Percentiles rank a stretch among this genome's conserved stretches.
Conservation (phyloP, 2,113 vertebrate species). For the Leptobrachium leishanense region DNA sequence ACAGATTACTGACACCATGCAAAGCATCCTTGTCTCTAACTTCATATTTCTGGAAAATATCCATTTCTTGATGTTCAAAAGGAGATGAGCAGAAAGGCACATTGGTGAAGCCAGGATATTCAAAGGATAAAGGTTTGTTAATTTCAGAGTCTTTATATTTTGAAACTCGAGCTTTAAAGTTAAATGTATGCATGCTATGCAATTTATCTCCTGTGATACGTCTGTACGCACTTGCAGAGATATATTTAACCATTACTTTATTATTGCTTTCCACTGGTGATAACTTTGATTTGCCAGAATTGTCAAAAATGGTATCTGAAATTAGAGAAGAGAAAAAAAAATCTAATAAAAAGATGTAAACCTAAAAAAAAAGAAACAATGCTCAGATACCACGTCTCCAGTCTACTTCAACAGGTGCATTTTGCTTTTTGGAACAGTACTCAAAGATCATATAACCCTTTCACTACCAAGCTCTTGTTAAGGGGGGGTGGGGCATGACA, state of each 20-base stretch:
- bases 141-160: background rate
- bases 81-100: slow-evolving; percentile 33
- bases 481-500: no score
- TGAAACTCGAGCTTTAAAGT: background rate
- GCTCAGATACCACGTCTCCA: no score
- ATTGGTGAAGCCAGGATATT: background rate
- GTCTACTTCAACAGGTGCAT: no score
- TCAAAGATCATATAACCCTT: no score
- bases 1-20: background rate
- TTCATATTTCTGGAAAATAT: background rate
- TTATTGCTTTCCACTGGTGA: background rate
- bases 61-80: background rate
- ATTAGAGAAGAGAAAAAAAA: no score
- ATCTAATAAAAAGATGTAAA: no score
- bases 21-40: background rate
- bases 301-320: no score
- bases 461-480: no score
- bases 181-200: background rate
- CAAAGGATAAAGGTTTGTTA: background rate
- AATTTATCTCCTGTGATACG: background rate
- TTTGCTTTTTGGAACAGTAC: no score
- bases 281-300: no score
- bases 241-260: background rate
- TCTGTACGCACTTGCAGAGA: background rate
- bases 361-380: no score